Evolutionary conservation across 1,140 invertebrate species (phyloP).

Genomic region (Idris sp.): DNA sequence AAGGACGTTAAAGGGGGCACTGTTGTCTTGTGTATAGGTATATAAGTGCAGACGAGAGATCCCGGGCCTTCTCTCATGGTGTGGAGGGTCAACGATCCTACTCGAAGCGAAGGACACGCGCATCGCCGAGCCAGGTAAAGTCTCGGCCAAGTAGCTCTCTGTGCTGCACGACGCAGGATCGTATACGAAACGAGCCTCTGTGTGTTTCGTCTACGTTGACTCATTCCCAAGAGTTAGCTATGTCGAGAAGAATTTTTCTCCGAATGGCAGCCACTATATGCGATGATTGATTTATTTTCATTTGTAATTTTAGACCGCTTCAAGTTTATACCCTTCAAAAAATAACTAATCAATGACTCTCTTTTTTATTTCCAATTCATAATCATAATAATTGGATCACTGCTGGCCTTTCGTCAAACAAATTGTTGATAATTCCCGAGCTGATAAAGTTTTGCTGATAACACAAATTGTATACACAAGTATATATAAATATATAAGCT

Average conservation of each 20-base stretch:
- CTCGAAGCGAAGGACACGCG: constrained; percentile 50
- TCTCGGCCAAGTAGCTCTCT: constrained; percentile 37
- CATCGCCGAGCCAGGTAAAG: constrained; percentile 41
- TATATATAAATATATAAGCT: no score
- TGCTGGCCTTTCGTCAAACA: no score
- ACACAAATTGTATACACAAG: no score
- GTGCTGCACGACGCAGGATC: constrained; percentile 36
- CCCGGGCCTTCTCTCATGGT: constrained; percentile 34
- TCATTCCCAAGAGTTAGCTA: constrained; percentile 22
- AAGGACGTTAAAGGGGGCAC: constrained; percentile 7
- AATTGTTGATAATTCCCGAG: no score
- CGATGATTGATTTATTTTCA: constrained; percentile 22
- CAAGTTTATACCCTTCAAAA: no score
- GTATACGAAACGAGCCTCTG: constrained; percentile 35
- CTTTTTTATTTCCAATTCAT: no score
- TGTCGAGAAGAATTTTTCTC: constrained; percentile 24
- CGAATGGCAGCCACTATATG: background rate
- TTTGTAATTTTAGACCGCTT: no score
- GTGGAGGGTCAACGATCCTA: constrained; percentile 49
- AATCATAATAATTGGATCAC: no score
- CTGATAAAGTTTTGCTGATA: no score
- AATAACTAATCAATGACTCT: no score
- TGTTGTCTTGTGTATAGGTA: constrained; percentile 11
- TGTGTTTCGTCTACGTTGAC: constrained; percentile 45
- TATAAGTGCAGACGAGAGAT: constrained; percentile 27